phyloP scores from a whole-genome alignment of 2,797 vertebrate species.

The Bothrops alternatus region DNA sequence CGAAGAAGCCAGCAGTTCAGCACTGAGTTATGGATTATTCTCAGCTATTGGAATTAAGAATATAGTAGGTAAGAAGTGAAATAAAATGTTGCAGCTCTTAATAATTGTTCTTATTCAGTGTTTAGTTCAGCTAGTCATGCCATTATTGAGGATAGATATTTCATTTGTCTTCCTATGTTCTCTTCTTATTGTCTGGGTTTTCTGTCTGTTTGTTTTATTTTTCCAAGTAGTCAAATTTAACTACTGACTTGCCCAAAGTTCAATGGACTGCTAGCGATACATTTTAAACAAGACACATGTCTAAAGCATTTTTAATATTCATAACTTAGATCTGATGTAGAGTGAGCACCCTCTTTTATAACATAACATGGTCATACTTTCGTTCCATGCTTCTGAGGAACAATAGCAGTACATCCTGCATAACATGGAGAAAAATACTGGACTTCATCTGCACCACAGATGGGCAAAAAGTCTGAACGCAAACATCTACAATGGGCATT shows the following conservation, averaged over 20 bases:
- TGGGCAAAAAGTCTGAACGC: slow-evolving; percentile 69
- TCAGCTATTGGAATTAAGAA: neutral
- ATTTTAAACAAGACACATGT: neutral
- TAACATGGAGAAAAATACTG: slow-evolving; percentile 81
- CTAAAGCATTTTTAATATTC: neutral
- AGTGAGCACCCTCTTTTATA: neutral
- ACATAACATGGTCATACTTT: slow-evolving; percentile 61
- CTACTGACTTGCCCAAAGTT: neutral
- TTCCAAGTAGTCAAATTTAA: neutral
- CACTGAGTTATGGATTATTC: neutral
- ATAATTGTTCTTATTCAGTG: neutral
- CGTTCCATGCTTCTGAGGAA: neutral
- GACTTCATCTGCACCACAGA: slow-evolving; percentile 74
- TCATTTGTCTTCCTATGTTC: neutral
- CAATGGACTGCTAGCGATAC: neutral
- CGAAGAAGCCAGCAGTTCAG: neutral
- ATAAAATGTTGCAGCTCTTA: neutral
- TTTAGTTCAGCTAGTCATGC: neutral
- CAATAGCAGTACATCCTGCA: slow-evolving; percentile 68
- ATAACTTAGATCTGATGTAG: neutral
- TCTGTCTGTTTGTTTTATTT: neutral
- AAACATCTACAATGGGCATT: slow-evolving; percentile 72
- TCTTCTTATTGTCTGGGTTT: neutral
- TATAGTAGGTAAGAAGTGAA: neutral
- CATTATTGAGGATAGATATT: no score